Conservation (phyloP, 1,140 invertebrate genomes). For the Lysiphlebus fabarum region DNA sequence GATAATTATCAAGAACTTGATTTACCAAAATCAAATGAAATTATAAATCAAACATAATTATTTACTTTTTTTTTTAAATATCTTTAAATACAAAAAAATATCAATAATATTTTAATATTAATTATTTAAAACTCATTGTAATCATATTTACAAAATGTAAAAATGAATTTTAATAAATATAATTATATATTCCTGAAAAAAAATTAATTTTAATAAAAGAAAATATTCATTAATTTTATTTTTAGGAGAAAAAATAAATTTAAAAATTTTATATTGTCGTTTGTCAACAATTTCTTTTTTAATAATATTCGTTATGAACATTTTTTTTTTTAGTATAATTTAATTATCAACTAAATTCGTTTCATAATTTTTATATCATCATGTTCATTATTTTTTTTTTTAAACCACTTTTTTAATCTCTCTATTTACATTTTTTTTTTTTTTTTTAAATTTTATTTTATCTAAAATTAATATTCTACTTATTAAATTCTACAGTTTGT, state of each 20-base stretch:
- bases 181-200: too few species aligned
- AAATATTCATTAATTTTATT: too few species aligned
- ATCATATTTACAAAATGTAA: too few species aligned
- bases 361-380: conserved; percentile 5
- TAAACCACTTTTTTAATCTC: conserved; percentile 30
- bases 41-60: too few species aligned
- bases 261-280: conserved; percentile 35
- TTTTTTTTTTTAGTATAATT: conserved; percentile 27
- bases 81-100: too few species aligned
- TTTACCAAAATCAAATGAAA: conserved; percentile 27
- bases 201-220: too few species aligned
- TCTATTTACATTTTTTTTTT: conserved; percentile 29
- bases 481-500: neutral
- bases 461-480: conserved; percentile 13
- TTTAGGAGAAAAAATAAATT: conserved; percentile 13
- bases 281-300: conserved; percentile 28
- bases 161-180: too few species aligned
- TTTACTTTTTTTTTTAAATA: too few species aligned
- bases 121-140: too few species aligned
- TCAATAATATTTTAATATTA: too few species aligned
- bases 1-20: conserved; percentile 44
- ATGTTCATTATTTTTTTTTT: conserved; percentile 16
- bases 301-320: conserved; percentile 20
- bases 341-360: conserved; percentile 32
- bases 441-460: conserved; percentile 24